Conservation (phyloP, 2,888 invertebrate genomes). For the Slavum lentiscoides region DNA sequence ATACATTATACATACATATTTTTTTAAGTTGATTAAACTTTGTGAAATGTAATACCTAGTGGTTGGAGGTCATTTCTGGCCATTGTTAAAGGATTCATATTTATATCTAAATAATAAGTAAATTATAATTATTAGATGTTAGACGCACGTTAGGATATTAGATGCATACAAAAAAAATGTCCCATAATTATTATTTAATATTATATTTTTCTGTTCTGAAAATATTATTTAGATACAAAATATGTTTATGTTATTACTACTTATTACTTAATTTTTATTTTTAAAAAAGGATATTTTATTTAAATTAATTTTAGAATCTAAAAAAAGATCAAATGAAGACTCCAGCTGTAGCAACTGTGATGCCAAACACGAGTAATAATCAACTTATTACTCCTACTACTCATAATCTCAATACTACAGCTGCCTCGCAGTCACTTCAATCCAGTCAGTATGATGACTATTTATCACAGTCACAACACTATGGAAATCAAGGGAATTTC, state of each 20-base stretch:
- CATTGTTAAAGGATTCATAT: too few species aligned
- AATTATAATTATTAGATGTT: too few species aligned
- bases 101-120: too few species aligned
- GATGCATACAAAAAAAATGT: too few species aligned
- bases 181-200: too few species aligned
- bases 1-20: too few species aligned
- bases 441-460: constrained; percentile 45
- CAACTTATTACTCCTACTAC: constrained; percentile 34
- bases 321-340: constrained; percentile 53
- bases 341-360: constrained; percentile 56
- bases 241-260: neutral
- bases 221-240: neutral
- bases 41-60: too few species aligned
- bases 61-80: too few species aligned
- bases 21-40: too few species aligned
- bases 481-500: constrained; percentile 33
- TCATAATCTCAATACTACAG: constrained; percentile 35
- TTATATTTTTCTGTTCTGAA: too few species aligned
- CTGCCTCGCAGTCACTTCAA: constrained; percentile 22
- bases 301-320: constrained; percentile 36
- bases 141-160: too few species aligned
- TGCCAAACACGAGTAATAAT: constrained; percentile 56
- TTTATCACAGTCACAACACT: constrained; percentile 40
- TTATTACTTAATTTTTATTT: neutral
- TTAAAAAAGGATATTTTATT: neutral